These are phyloP conservation scores for Trichogramma dendrolimi DNA, from an alignment of 2,888 invertebrate genomes.

Conservation along the genomic window DNA sequence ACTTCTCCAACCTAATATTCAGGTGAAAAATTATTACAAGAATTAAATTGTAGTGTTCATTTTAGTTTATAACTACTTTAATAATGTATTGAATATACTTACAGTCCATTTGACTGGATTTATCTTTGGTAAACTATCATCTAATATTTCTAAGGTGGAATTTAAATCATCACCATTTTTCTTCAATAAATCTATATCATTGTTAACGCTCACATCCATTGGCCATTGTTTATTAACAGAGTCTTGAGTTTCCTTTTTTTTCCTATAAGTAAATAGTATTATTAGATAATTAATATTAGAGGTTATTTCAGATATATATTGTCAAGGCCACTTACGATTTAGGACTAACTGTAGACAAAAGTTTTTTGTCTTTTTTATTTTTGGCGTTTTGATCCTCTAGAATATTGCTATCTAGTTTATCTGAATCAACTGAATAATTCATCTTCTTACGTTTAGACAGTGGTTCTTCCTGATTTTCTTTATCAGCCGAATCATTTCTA, in stretches of 20 bases:
- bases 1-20: slow-evolving; percentile 71
- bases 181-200: slow-evolving; percentile 38
- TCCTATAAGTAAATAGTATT: slow-evolving; percentile 30
- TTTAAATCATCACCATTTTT: slow-evolving; percentile 53
- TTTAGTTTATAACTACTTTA: background rate
- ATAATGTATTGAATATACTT: slow-evolving; percentile 38
- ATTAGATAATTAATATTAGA: background rate
- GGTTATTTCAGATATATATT: background rate
- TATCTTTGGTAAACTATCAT: slow-evolving; percentile 53
- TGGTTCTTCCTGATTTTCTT: slow-evolving; percentile 67
- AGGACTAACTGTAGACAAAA: slow-evolving; percentile 72
- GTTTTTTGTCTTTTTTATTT: slow-evolving; percentile 71
- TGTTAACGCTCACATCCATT: slow-evolving; percentile 45
- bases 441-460: slow-evolving; percentile 60
- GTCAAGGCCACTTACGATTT: slow-evolving; percentile 55
- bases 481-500: slow-evolving; percentile 40
- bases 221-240: slow-evolving; percentile 46
- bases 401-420: slow-evolving; percentile 52
- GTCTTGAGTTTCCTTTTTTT: slow-evolving; percentile 46
- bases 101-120: slow-evolving; percentile 67
- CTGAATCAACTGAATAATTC: slow-evolving; percentile 13
- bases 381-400: slow-evolving; percentile 51
- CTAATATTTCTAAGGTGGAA: slow-evolving; percentile 34
- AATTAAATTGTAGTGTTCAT: background rate
- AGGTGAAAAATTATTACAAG: background rate